These are phyloP conservation scores for Dyspetes luteomarginatus DNA, from an alignment of 2,888 invertebrate species.

Conservation along the genomic window DNA sequence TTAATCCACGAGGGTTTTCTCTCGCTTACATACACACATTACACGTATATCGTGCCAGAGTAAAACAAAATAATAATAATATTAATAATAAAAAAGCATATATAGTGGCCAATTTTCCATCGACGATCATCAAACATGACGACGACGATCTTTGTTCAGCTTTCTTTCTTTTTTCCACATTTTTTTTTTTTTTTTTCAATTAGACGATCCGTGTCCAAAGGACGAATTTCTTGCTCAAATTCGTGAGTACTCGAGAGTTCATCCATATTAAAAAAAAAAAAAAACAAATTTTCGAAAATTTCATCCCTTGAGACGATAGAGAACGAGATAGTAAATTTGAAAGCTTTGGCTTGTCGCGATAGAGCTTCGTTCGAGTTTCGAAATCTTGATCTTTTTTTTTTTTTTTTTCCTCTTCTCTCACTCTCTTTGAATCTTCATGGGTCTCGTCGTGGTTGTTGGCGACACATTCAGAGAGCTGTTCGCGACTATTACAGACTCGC, in stretches of 20 bases:
- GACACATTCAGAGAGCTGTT: conserved; percentile 26
- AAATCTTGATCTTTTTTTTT: conserved; percentile 65
- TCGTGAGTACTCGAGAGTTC: conserved; percentile 43
- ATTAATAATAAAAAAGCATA: no score
- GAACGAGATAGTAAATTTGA: neutral
- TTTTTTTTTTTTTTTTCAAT: neutral
- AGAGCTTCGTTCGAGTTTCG: conserved; percentile 66
- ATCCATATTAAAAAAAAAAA: no score
- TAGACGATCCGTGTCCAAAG: conserved; percentile 50
- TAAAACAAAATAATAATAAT: no score
- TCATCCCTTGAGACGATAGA: neutral
- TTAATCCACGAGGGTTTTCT: conserved; percentile 51
- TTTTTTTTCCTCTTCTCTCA: conserved; percentile 58
- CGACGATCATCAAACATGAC: conserved; percentile 53
- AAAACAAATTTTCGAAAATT: no score
- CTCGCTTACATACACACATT: neutral
- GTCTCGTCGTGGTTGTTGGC: conserved; percentile 29
- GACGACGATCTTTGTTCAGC: conserved; percentile 47
- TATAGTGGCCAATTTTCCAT: conserved; percentile 39
- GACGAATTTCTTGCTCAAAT: conserved; percentile 39
- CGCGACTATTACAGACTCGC: conserved; percentile 3
- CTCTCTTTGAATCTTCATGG: conserved; percentile 30
- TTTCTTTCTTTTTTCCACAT: conserved; percentile 13
- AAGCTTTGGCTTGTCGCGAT: conserved; percentile 27
- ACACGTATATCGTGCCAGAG: neutral